Evolutionary conservation across 2,888 invertebrate species (phyloP).

Genomic region (Drosophila kokeensis): DNA sequence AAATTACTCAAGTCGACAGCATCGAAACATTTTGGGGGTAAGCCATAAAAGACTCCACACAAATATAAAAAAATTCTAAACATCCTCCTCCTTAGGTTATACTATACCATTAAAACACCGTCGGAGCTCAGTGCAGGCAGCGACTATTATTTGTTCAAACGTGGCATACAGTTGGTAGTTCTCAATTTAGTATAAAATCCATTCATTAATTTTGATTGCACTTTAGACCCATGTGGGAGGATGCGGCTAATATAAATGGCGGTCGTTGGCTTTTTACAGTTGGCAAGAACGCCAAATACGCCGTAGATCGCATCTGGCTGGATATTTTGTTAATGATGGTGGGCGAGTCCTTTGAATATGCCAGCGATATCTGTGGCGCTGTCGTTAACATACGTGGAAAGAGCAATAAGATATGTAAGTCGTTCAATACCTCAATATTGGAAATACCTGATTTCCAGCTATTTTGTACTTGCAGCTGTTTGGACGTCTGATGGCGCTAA

Average conservation of each 20-base stretch:
- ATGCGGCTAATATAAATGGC: conserved; percentile 65
- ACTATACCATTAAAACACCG: conserved; percentile 73
- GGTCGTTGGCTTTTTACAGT: conserved; percentile 68
- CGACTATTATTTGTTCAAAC: conserved; percentile 70
- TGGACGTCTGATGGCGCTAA: conserved; percentile 68
- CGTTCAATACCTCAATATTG: neutral
- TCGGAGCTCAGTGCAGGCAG: conserved; percentile 68
- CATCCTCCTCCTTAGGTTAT: conserved; percentile 43
- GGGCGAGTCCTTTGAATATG: conserved; percentile 65
- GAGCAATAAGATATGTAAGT: conserved; percentile 71
- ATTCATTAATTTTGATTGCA: neutral
- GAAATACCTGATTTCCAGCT: accelerated
- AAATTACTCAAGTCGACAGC: conserved; percentile 68
- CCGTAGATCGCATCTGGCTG: conserved; percentile 67
- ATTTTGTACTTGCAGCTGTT: conserved; percentile 41
- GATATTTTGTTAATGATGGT: conserved; percentile 72
- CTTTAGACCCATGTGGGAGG: conserved; percentile 82
- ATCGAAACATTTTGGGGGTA: conserved; percentile 86
- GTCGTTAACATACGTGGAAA: conserved; percentile 82
- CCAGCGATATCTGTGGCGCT: conserved; percentile 67
- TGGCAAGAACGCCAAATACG: conserved; percentile 51
- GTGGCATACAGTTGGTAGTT: conserved; percentile 61
- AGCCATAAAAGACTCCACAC: conserved; percentile 38
- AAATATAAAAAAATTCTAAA: conserved; percentile 86
- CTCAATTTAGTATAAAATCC: neutral